phyloP scores from a whole-genome alignment of 2,113 vertebrate species.

The Cynoglossus semilaevis region DNA sequence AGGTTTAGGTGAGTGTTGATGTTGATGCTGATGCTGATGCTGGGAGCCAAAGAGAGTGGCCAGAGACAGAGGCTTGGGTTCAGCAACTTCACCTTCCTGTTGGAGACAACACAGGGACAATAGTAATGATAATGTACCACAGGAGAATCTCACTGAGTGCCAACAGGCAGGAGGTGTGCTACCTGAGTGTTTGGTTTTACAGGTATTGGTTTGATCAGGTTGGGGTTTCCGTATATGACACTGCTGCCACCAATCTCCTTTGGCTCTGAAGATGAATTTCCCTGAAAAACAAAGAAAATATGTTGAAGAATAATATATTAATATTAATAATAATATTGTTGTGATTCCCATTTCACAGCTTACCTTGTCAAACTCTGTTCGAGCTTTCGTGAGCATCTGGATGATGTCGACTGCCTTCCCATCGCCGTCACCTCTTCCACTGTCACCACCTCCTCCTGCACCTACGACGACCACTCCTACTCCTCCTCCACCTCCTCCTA shows the following conservation, averaged over 20 bases:
- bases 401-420: constrained; percentile 88
- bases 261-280: constrained; percentile 85
- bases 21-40: constrained; percentile 60
- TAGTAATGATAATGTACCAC: too few species aligned
- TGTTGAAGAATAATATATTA: too few species aligned
- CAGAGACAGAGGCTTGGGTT: constrained; percentile 82
- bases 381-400: constrained; percentile 91
- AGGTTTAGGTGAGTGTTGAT: constrained; percentile 46
- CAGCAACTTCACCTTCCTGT: constrained; percentile 74
- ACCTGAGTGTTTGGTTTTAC: constrained; percentile 82
- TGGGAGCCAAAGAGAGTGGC: constrained; percentile 84
- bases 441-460: background rate
- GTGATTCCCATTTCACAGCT: too few species aligned
- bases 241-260: constrained; percentile 91
- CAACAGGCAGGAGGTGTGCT: background rate
- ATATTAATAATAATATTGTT: too few species aligned
- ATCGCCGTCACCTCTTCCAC: constrained; percentile 46
- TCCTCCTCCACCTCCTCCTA: background rate
- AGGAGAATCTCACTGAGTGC: too few species aligned
- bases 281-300: constrained; percentile 56
- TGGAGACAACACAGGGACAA: constrained; percentile 21
- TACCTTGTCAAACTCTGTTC: constrained; percentile 92
- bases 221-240: constrained; percentile 85
- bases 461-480: constrained; percentile 15
- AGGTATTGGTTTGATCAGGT: constrained; percentile 94